A percentile compares a stretch with the other conserved stretches of the same genome.
phyloP scores from a whole-genome alignment of 2,888 invertebrate genomes.

The Timandra comae region DNA sequence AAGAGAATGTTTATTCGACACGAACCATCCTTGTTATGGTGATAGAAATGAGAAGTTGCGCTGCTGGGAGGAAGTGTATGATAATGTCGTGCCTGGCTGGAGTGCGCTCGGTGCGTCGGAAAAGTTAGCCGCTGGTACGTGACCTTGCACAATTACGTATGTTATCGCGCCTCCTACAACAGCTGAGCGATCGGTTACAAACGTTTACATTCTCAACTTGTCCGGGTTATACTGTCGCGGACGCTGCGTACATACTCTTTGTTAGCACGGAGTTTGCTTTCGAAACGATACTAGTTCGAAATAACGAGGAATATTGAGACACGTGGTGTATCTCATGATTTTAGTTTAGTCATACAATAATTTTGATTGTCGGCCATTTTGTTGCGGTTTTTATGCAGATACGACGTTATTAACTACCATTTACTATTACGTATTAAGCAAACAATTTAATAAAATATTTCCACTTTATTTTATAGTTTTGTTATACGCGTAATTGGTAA shows the following conservation, averaged over 20 bases:
- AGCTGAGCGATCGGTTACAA: not conserved
- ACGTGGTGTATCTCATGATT: constrained; percentile 33
- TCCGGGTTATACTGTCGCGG: constrained; percentile 52
- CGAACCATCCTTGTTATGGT: constrained; percentile 59
- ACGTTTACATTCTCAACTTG: constrained; percentile 25
- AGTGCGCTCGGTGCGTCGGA: constrained; percentile 50
- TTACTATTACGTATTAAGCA: too few species aligned
- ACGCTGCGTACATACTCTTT: constrained; percentile 62
- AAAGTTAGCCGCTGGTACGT: constrained; percentile 67
- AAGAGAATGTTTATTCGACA: constrained; percentile 61
- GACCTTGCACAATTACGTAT: constrained; percentile 39
- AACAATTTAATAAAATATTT: too few species aligned
- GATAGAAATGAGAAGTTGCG: constrained; percentile 64
- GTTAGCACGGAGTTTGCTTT: constrained; percentile 56
- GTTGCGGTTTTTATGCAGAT: too few species aligned
- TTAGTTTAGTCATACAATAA: constrained; percentile 22
- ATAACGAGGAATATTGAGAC: constrained; percentile 40
- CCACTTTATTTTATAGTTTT: too few species aligned
- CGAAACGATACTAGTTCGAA: constrained; percentile 55
- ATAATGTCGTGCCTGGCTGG: constrained; percentile 65
- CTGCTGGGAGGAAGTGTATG: constrained; percentile 69
- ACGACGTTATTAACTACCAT: too few species aligned
- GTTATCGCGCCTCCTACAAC: constrained; percentile 12
- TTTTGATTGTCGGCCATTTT: constrained; percentile 34
- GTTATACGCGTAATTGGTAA: too few species aligned